Evolutionary conservation across 2,113 vertebrate genomes (phyloP), one percentile per base, ranked within the genome.

Genomic region (Cyrtonyx montezumae): DNA sequence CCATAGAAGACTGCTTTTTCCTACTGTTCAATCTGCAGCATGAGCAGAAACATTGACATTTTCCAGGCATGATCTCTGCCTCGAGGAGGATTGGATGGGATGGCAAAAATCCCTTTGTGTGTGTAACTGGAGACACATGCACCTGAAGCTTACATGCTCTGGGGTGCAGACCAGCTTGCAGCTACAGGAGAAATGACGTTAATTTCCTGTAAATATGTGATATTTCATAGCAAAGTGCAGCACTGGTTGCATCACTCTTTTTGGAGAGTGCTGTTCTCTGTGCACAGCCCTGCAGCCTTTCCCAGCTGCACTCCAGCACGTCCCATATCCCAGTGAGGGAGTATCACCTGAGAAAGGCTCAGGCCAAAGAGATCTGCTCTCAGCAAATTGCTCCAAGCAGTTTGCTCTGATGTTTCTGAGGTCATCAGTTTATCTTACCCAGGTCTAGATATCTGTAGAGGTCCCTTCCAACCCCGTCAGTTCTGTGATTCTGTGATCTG

Each of bases 31-130:
- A 19, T 36, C 21, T 46, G 62, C 49, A 51, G 40, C 32, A 48
- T 73, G 79, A 61, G 42, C 6, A 1, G 5, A 19, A 36, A 82
- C 43, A 58, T 25, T 51, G 71, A 43, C 1, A 0, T 85, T 76
- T 91, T 51, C 88, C 71, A 91, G 88, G 36, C 43, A 3, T 17
- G 70, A 40, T n/a, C 40, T 90, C 17, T 71, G 85, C 71, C 75
- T 84, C 1, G 0, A 58, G 79, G 51, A 59, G 58, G 65, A 32
- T 9, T 55, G n/a, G 26, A 11, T 66, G 62, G 69, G 61, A 8
- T 55, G 40, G 65, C 30, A 42, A 34, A 88, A 83, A 73, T 79
- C 53, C 59, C 53, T 20, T 77, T 0, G 0, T 1, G 2, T 90
- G 63, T 67, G 51, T 79, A 45, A 53, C 25, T 74, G 2, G 0